Evolutionary conservation across 2,888 invertebrate species (phyloP).

Genomic region (Epistrophe grossulariae): DNA sequence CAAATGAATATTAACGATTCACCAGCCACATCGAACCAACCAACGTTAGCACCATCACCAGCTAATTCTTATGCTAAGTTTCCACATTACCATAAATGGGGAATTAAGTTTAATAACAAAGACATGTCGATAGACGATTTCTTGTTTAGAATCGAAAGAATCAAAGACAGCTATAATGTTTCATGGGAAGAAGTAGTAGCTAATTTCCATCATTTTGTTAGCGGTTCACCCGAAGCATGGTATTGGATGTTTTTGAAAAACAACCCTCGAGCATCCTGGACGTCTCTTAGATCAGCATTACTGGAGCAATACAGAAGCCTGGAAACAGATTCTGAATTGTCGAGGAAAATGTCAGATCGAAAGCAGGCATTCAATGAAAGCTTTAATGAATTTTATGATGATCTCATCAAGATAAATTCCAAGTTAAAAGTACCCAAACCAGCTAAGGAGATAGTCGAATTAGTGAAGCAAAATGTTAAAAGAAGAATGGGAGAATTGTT

Average conservation of each 20-base stretch:
- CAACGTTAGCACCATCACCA: background rate
- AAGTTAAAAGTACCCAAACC: too few species aligned
- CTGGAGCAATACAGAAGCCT: background rate
- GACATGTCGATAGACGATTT: too few species aligned
- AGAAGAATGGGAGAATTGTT: too few species aligned
- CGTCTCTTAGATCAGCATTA: background rate
- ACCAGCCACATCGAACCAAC: background rate
- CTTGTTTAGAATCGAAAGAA: background rate
- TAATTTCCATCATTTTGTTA: background rate
- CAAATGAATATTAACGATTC: background rate
- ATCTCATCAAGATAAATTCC: too few species aligned
- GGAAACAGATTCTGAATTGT: background rate
- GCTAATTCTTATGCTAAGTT: background rate
- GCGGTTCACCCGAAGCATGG: background rate
- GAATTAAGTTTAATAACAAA: too few species aligned
- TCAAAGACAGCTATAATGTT: background rate
- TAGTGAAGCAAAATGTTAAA: too few species aligned
- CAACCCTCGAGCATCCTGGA: background rate
- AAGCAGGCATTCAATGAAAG: too few species aligned
- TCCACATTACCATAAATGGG: too few species aligned
- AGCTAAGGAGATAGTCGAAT: too few species aligned
- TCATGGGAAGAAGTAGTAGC: background rate
- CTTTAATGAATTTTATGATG: too few species aligned
- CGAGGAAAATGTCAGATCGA: too few species aligned
- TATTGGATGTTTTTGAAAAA: background rate